Conservation (phyloP, 2,797 vertebrate species). For the Graptemys geographica region DNA sequence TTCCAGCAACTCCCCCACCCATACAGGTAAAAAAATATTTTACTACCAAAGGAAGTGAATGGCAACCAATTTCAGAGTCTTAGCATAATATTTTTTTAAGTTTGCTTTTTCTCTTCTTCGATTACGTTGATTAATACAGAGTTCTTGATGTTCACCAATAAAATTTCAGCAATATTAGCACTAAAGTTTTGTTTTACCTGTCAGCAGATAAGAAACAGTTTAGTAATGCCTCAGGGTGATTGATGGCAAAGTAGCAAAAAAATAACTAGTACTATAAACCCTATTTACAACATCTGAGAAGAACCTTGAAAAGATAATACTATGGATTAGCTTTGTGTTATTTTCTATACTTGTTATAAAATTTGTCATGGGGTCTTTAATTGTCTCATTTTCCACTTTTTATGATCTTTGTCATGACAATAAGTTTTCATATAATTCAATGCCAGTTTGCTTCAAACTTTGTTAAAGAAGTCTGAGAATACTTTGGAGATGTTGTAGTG, state of each 20-base stretch:
- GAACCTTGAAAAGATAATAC: slow-evolving; percentile 75
- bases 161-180: slow-evolving; percentile 68
- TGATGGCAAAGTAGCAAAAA: slow-evolving; percentile 64
- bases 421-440: slow-evolving; percentile 74
- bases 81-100: slow-evolving; percentile 25
- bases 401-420: slow-evolving; percentile 70
- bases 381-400: slow-evolving; percentile 73
- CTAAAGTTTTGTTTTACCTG: slow-evolving; percentile 67
- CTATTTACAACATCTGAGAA: slow-evolving; percentile 70
- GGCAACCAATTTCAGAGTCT: background rate
- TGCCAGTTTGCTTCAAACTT: slow-evolving; percentile 16
- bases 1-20: background rate
- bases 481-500: background rate
- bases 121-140: slow-evolving; percentile 20
- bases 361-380: slow-evolving; percentile 73
- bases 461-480: background rate
- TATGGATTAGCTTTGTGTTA: slow-evolving; percentile 73
- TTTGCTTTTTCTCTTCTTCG: slow-evolving; percentile 7
- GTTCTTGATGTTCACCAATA: slow-evolving; percentile 64
- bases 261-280: slow-evolving; percentile 69
- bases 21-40: background rate
- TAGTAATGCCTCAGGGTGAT: slow-evolving; percentile 65
- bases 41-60: background rate
- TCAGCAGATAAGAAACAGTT: slow-evolving; percentile 72
- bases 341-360: slow-evolving; percentile 73